These are phyloP conservation scores for Grantiella picta DNA, from an alignment of 2,113 vertebrate species.

Conservation along the genomic window DNA sequence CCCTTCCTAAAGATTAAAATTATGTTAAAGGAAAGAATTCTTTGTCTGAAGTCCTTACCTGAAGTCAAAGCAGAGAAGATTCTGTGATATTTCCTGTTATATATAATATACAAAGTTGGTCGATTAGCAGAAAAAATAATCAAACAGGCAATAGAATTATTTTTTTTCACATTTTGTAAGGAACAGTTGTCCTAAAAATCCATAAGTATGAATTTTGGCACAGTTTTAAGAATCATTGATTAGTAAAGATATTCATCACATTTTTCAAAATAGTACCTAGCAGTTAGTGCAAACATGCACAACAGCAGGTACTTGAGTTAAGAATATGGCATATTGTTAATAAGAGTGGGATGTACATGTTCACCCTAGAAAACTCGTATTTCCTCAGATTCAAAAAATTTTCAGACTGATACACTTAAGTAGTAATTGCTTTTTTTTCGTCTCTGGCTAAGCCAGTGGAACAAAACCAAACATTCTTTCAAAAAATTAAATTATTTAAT, in stretches of 20 bases:
- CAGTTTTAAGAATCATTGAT: background rate
- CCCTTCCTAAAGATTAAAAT: background rate
- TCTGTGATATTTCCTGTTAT: background rate
- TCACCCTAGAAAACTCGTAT: background rate
- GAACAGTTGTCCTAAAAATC: background rate
- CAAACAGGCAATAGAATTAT: background rate
- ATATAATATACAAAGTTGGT: background rate
- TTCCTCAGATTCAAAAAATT: background rate
- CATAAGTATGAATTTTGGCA: background rate
- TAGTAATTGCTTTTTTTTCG: background rate
- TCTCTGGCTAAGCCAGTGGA: background rate
- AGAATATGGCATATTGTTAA: background rate
- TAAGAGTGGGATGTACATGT: background rate
- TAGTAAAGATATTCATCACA: background rate
- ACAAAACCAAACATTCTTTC: background rate
- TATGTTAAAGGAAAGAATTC: background rate
- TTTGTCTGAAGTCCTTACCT: background rate
- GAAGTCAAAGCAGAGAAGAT: background rate
- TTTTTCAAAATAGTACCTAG: background rate
- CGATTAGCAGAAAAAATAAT: background rate
- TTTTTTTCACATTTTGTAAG: background rate
- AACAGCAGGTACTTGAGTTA: background rate
- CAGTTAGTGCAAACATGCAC: background rate
- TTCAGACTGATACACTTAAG: background rate
- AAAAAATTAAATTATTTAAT: background rate